Base-by-base conservation (phyloP, 2,113 vertebrate species). In the Triplophysa siluroides region DNA sequence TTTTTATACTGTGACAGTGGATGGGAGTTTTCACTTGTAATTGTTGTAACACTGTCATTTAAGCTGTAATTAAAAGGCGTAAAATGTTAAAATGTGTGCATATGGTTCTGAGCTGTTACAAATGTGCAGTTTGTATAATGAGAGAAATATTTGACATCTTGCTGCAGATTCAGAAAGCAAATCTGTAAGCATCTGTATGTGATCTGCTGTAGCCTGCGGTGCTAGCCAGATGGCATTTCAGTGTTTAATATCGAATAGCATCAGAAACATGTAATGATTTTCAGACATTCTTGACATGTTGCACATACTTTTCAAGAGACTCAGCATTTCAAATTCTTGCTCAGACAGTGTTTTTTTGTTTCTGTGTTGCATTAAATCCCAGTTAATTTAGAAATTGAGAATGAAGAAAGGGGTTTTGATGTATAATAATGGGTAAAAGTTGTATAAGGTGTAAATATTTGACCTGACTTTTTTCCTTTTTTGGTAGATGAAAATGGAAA, bases 401-500 rank as follows among this genome's bases (percentile, higher is more conserved):
- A 58, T 12, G 11, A 45, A 45, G 16, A 8, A 9, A n/a, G 11
- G n/a, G 8, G n/a, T 58, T 58, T 58, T 10, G 8, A 58, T 58
- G 54, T 58, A 21, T 8, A 21, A 21, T 21, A 19, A 21, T 21
- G 2, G n/a, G 19, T 1, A 18, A 52, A 11, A 47, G 1, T 4
- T 56, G 41, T 43, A 11, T 8, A 56, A 58, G 54, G 9, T n/a
- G 54, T 58, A 8, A 45, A 10, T 18, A 24, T 24, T 6, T 70
- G n/a, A 52, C 21, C 33, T 50, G 19, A 73, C 2, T 45, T 64
- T 12, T 69, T 16, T 24, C 65, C 24, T 26, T 26, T 73, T 16
- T 85, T 2, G 1, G 12, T 83, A 98, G 97, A 98, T 88, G 97
- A 99, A 85, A 96, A 95, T 76, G 96, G 97, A 18, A 98, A 98